These are phyloP conservation scores for Pelodiscus sinensis DNA, from an alignment of 2,113 vertebrate genomes.

Conservation along the genomic window DNA sequence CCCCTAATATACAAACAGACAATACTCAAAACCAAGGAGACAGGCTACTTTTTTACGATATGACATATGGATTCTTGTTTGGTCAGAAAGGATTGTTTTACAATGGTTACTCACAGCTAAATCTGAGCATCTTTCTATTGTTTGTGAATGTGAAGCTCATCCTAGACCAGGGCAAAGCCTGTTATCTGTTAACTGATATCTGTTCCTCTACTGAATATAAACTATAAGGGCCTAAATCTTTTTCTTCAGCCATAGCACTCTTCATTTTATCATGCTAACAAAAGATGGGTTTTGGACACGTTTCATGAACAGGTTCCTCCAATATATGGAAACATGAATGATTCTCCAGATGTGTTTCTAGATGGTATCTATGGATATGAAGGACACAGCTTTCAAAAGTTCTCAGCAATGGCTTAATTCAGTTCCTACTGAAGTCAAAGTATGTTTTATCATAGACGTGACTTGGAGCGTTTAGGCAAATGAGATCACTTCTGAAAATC, in stretches of 20 bases:
- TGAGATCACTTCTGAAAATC: background rate
- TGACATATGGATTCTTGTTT: background rate
- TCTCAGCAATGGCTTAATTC: background rate
- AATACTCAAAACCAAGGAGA: background rate
- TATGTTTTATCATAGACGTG: background rate
- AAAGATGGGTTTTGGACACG: too few species aligned
- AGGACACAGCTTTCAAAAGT: background rate
- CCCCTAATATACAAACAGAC: background rate
- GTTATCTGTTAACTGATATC: background rate
- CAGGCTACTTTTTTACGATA: background rate
- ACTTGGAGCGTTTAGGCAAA: background rate
- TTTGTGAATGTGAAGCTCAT: background rate
- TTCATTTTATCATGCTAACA: too few species aligned
- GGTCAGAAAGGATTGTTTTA: background rate
- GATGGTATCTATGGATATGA: background rate
- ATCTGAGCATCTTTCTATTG: background rate
- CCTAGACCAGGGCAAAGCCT: background rate
- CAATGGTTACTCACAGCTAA: background rate
- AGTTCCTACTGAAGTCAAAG: background rate
- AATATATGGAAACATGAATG: background rate
- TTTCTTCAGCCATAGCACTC: too few species aligned
- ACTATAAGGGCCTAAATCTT: background rate
- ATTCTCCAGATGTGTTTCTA: background rate
- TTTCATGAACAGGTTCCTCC: too few species aligned
- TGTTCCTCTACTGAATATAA: background rate